Percentiles rank a stretch among this genome's conserved stretches.
These are phyloP conservation scores for Sakesphorus luctuosus DNA, from an alignment of 2,113 vertebrate genomes.

Conservation along the genomic window DNA sequence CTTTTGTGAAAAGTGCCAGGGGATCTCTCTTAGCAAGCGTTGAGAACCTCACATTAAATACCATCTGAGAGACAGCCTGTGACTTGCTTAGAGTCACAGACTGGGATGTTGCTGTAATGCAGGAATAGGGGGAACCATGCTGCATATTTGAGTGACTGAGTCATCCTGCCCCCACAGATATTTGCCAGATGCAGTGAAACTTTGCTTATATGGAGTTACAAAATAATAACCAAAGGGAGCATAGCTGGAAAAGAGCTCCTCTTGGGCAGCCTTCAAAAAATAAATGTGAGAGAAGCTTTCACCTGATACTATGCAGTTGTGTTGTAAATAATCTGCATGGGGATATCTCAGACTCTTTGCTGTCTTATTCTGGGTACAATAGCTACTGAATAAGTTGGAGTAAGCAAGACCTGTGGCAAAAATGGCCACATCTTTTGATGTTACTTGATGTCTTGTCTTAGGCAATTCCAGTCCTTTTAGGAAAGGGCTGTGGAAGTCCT, in stretches of 20 bases:
- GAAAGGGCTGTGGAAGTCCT: not conserved
- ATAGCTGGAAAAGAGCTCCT: not conserved
- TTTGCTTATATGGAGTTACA: not conserved
- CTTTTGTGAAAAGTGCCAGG: constrained; percentile 11
- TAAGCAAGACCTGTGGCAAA: not conserved
- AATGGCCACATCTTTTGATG: not conserved
- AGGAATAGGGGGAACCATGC: not conserved
- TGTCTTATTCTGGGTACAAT: not conserved
- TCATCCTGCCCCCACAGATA: not conserved
- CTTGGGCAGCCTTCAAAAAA: not conserved
- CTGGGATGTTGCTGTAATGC: not conserved
- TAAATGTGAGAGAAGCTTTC: not conserved
- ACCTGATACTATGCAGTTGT: not conserved
- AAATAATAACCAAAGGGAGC: not conserved
- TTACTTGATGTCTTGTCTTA: not conserved
- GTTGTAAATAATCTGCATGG: not conserved
- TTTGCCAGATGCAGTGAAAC: not conserved
- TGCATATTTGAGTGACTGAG: not conserved
- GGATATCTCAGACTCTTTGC: not conserved
- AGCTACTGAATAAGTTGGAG: not conserved
- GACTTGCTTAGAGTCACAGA: not conserved
- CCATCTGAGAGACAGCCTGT: not conserved
- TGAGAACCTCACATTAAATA: not conserved
- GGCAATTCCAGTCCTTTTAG: not conserved
- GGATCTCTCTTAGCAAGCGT: not conserved